Base-by-base conservation (phyloP, 2,113 vertebrate genomes). In the Hassar affinis region DNA sequence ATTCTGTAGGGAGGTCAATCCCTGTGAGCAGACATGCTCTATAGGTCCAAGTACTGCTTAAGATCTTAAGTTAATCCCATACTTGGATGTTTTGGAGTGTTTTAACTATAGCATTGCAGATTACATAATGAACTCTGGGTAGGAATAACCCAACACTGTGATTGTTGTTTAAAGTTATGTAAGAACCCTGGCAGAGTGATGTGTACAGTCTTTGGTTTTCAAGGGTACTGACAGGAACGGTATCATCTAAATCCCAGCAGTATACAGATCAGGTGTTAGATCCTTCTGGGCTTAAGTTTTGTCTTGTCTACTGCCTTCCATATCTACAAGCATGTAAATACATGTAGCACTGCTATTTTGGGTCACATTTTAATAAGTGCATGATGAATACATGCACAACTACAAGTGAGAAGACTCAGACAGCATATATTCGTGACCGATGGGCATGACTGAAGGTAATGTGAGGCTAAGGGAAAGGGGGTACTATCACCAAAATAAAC, bases 401-500 rank as follows among this genome's bases (percentile, higher is more conserved):
- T 20, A 25, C 72, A 54, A 71, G 54, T 75, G 11, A 33, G 27
- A 54, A 2, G 52, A 22, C 49, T 35, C 20, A 59, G 38, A 66
- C 15, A 20, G 6, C 10, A 38, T 17, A 51, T 69, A 9, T 22
- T 18, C 30, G 61, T 75, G 42, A 42, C 20, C 18, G n/a, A 57
- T 75, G 74, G 68, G 20, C 52, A 22, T 49, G 15, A 33, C 42
- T 79, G 33, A 25, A 69, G 49, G 74, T 85, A 61, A 85, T 61
- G 15, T 81, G 81, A 72, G 75, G n/a, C 61, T 56, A 35, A 42
- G 6, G 79, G 33, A n/a, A 62, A 47, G 68, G 42, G 38, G 57
- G 62, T 35, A 51, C 25, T 27, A 20, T 69, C 42, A 52, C 79
- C 79, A 85, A 88, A 88, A 88, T 88, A 88, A 85, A 57, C 35